These are phyloP conservation scores for Podargus strigoides DNA, from an alignment of 2,797 vertebrate genomes.

Conservation along the genomic window DNA sequence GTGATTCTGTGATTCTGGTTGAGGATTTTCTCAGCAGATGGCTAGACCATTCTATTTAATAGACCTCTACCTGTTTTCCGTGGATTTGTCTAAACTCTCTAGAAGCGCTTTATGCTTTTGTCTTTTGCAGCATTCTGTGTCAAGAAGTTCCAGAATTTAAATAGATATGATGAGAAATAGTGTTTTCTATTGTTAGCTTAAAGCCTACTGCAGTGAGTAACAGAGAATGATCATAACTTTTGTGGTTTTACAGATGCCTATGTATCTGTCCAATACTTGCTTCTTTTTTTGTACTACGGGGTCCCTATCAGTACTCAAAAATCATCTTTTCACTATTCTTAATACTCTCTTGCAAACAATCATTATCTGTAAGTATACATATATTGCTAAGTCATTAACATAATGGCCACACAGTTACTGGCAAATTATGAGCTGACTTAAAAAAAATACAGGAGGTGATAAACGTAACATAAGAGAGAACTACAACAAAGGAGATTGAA, in stretches of 20 bases:
- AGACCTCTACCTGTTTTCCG: neutral
- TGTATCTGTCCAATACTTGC: neutral
- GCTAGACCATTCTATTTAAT: neutral
- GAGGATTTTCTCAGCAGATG: neutral
- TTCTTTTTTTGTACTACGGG: neutral
- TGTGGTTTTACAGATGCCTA: neutral
- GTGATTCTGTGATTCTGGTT: no score
- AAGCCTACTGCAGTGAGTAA: conserved; percentile 9
- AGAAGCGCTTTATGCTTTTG: neutral
- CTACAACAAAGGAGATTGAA: neutral
- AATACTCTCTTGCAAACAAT: neutral
- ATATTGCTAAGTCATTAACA: neutral
- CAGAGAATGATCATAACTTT: conserved; percentile 17
- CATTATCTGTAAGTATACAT: neutral
- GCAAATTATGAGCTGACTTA: neutral
- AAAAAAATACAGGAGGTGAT: neutral
- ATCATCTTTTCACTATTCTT: neutral
- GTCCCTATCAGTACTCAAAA: neutral
- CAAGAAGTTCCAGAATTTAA: conserved; percentile 27
- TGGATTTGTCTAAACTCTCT: neutral
- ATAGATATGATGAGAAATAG: conserved; percentile 20
- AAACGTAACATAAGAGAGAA: neutral
- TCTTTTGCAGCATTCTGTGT: neutral
- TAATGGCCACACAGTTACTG: neutral
- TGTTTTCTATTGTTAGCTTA: conserved; percentile 40